Base-by-base conservation (phyloP, 2,113 vertebrate genomes). In the Oceanites oceanicus region DNA sequence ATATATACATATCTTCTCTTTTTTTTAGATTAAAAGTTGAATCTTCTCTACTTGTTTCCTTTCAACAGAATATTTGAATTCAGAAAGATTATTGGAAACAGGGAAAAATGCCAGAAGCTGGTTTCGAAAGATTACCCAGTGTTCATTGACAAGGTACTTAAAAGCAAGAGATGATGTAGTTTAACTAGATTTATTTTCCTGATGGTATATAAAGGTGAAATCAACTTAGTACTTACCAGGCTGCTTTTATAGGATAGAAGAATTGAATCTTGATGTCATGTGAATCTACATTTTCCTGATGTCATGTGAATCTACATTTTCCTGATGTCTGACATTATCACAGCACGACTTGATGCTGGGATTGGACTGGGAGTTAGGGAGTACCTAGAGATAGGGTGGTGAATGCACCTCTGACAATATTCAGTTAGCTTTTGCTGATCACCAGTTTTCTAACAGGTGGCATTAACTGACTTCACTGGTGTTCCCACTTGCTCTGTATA, bases 111-210 rank as follows among this genome's bases (percentile, higher is more conserved):
- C 97, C 99, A 98, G 97, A 97, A 98, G 66, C 94, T 99, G 94
- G 99, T 99, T 92, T 98, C 99, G 0, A 98, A 98, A 72, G 99
- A 99, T 96, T 99, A 99, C 92, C 99, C 99, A 8, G 99, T 99
- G 59, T 98, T 98, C 87, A 98, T 99, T 70, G 98, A 99, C 95
- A 99, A 99, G 99, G 99, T 99, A 99, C 27, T 92, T 52, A 58
- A 90, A 94, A 93, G 26, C 56, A 92, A 91, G 32, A 72, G 19
- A 52, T 67, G 26, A 76, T 74, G 6, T 18, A 81, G 1, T 79
- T 93, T 55, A 90, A 58, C 19, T 81, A 6, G 25, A 14, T 61
- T 80, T 65, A 6, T 38, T 74, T 88, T 73, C 42, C 12, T 81
- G 27, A 25, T n/a, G 17, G 2, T 79, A 10, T 65, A 10, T 19